Percentiles rank a stretch among this genome's conserved stretches.
phyloP scores from a whole-genome alignment of 2,797 vertebrate genomes.

The Sitta carolinensis region DNA sequence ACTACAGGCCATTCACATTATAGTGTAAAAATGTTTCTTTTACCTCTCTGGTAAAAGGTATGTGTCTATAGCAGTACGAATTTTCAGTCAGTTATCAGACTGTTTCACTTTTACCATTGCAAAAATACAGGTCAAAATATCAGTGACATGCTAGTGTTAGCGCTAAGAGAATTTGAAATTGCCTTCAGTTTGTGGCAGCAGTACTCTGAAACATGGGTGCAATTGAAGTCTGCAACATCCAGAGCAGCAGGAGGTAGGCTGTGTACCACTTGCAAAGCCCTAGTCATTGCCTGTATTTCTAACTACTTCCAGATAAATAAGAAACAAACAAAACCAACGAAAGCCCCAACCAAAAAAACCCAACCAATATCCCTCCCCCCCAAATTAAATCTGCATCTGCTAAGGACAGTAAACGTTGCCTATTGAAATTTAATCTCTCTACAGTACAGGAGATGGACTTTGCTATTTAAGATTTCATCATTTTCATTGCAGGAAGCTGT shows the following conservation, averaged over 20 bases:
- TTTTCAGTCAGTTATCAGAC: conserved; percentile 31
- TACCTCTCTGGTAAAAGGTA: neutral
- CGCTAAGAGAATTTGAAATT: conserved; percentile 28
- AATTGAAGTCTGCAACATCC: neutral
- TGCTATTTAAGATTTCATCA: conserved; percentile 67
- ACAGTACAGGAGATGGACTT: conserved; percentile 41
- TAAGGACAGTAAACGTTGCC: conserved; percentile 28
- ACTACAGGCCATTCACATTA: neutral
- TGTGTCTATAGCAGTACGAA: neutral
- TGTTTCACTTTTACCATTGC: neutral
- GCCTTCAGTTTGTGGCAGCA: conserved; percentile 31
- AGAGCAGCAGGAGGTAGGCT: conserved; percentile 7
- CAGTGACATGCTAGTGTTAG: neutral
- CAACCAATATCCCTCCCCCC: neutral
- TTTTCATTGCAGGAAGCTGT: conserved; percentile 66
- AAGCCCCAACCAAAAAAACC: neutral
- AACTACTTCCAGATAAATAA: conserved; percentile 21
- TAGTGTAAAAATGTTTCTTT: neutral
- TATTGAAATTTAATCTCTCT: conserved; percentile 51
- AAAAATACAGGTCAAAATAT: conserved; percentile 29
- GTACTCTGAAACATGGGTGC: neutral
- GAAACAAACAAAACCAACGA: neutral
- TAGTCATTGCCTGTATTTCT: neutral
- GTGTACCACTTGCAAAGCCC: neutral
- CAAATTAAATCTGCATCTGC: conserved; percentile 17